Base-by-base conservation (phyloP, 1,140 invertebrate genomes). In the Propsilocerus akamusi region DNA sequence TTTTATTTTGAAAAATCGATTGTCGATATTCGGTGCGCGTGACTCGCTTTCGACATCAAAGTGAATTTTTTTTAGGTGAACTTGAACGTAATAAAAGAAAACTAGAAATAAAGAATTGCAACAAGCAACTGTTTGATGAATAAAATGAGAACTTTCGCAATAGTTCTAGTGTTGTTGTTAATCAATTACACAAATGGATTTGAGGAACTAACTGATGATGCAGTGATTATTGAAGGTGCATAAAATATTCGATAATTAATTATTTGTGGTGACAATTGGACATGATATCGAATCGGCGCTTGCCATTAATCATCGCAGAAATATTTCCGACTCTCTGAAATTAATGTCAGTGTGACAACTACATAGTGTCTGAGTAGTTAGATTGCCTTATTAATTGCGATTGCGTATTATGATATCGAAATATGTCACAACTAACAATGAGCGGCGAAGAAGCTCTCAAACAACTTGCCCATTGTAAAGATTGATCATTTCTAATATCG, bases 311-410 rank as follows among this genome's bases (percentile, higher is more conserved):
- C 3, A 17, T 8, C 32, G 12, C 32, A 4, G n/a, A 24, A 11
- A 54, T 51, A 53, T 57, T 53, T 56, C 51, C 53, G 52, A 47
- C 50, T 60, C 55, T 54, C 57, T 50, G 54, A 48, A 30, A 53
- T 46, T 59, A 47, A 55, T 54, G 53, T 26, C 46, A 53, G 37
- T 54, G 53, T 60, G 52, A 57, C 53, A 26, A 34, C 24, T 4
- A 32, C 47, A 49, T 47, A 14, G n/a, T n/a, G n/a, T n/a, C n/a
- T n/a, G n/a, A n/a, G n/a, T n/a, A n/a, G n/a, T n/a, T n/a, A n/a
- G n/a, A n/a, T n/a, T n/a, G n/a, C n/a, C n/a, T n/a, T n/a, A n/a
- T n/a, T n/a, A n/a, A n/a, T n/a, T n/a, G n/a, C n/a, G n/a, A n/a
- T n/a, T n/a, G n/a, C n/a, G n/a, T n/a, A n/a, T n/a, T n/a, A n/a